Percentiles rank a stretch among this genome's conserved stretches.
These are phyloP conservation scores for Prunella fulvescens DNA, from an alignment of 2,113 vertebrate species.

Conservation along the genomic window DNA sequence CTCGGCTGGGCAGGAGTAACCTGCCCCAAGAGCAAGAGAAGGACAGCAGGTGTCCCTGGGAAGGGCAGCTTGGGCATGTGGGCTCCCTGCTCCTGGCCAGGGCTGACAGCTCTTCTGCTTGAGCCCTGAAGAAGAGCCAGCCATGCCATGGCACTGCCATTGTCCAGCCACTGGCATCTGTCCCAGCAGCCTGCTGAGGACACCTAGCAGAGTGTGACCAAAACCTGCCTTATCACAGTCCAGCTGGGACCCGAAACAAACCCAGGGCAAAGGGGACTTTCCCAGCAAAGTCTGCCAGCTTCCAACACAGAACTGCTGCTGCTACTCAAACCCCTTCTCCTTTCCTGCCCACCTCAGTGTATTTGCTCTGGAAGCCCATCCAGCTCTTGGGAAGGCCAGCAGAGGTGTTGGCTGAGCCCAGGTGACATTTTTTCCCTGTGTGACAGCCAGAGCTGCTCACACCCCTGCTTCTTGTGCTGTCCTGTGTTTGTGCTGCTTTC, in stretches of 20 bases:
- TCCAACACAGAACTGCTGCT: accelerated
- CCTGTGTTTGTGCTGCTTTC: accelerated
- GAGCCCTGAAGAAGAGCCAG: not conserved
- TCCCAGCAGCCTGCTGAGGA: not conserved
- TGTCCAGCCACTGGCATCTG: accelerated
- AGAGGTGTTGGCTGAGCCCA: not conserved
- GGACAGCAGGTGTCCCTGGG: not conserved
- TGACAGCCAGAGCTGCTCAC: not conserved
- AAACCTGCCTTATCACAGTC: constrained; percentile 25
- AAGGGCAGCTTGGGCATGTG: not conserved
- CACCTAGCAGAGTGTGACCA: constrained; percentile 28
- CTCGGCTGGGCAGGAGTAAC: not conserved
- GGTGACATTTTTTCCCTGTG: not conserved
- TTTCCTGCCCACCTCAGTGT: not conserved
- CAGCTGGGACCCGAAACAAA: constrained; percentile 5
- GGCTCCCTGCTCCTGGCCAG: not conserved
- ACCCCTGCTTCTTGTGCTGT: not conserved
- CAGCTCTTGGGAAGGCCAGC: not conserved
- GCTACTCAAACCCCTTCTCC: not conserved
- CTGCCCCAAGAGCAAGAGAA: constrained; percentile 8
- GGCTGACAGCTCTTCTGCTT: not conserved
- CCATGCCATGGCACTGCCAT: accelerated
- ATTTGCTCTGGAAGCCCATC: not conserved
- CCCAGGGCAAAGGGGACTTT: not conserved
- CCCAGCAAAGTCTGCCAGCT: not conserved